phyloP scores from a whole-genome alignment of 2,797 vertebrate genomes.

The Zenarchopterus dispar region DNA sequence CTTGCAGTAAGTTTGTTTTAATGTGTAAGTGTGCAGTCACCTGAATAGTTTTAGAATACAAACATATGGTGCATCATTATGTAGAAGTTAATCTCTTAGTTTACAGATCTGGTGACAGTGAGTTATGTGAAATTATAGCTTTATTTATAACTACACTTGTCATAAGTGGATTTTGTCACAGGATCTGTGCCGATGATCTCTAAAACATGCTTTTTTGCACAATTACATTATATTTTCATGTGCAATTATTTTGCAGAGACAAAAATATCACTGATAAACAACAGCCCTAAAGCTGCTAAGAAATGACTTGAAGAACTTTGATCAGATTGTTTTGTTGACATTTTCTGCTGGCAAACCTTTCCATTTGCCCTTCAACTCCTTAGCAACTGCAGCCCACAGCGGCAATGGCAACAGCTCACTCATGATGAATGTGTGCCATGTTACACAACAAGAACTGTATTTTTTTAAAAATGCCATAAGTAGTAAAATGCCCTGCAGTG shows the following conservation, averaged over 20 bases:
- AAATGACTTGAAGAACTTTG: conserved; percentile 1
- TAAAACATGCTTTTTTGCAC: neutral
- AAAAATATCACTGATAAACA: neutral
- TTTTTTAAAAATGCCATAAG: too few relatives aligned
- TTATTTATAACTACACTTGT: conserved; percentile 1
- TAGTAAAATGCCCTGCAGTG: neutral
- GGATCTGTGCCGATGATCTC: too few relatives aligned
- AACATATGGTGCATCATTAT: conserved; percentile 27
- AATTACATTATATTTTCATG: conserved; percentile 4
- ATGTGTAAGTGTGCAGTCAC: neutral
- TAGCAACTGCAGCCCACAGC: too few relatives aligned
- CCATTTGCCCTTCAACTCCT: too few relatives aligned
- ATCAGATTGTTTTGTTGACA: neutral
- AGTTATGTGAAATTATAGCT: conserved; percentile 11
- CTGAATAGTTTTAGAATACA: conserved; percentile 7
- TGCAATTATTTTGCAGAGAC: neutral
- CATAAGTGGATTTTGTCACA: too few relatives aligned
- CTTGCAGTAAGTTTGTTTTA: conserved; percentile 7
- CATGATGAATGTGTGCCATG: too few relatives aligned
- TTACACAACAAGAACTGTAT: too few relatives aligned
- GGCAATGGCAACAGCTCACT: too few relatives aligned
- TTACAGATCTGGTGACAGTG: conserved; percentile 12
- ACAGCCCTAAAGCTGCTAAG: neutral
- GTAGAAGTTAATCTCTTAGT: conserved; percentile 16
- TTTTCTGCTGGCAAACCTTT: neutral